Evolutionary conservation across 2,888 invertebrate species (phyloP).

Genomic region (Diplazon laetatorius): DNA sequence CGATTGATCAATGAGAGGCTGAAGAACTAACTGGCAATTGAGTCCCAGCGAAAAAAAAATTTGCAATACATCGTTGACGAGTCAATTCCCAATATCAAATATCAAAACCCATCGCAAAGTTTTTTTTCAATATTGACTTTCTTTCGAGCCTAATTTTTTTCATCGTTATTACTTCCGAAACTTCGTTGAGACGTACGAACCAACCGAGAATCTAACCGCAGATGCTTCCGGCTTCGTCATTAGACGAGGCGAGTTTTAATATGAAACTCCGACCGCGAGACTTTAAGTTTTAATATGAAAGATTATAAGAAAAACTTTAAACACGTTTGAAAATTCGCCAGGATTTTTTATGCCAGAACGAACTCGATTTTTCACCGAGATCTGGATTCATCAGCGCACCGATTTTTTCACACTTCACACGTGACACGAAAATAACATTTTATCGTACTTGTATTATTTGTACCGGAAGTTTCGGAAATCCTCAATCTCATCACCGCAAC

Average conservation of each 20-base stretch:
- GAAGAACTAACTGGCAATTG: slow-evolving; percentile 24
- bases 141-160: background rate
- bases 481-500: background rate
- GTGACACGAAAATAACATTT: background rate
- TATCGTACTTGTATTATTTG: slow-evolving; percentile 24
- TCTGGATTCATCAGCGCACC: slow-evolving; percentile 12
- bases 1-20: slow-evolving; percentile 33
- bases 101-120: too few relatives aligned
- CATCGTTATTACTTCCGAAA: slow-evolving; percentile 25
- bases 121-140: slow-evolving; percentile 10
- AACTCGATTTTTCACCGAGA: slow-evolving; percentile 17
- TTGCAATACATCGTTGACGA: slow-evolving; percentile 6
- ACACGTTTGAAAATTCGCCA: slow-evolving; percentile 11
- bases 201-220: slow-evolving; percentile 22
- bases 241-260: slow-evolving; percentile 67
- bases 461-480: slow-evolving; percentile 40
- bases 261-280: slow-evolving; percentile 56
- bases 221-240: slow-evolving; percentile 56
- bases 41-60: slow-evolving; percentile 28
- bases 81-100: slow-evolving; percentile 15
- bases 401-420: slow-evolving; percentile 35
- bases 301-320: slow-evolving; percentile 20
- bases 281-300: too few relatives aligned
- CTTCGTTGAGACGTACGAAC: slow-evolving; percentile 12
- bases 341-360: background rate